Conservation (phyloP, 2,888 invertebrate species). For the Gari tellinella region DNA sequence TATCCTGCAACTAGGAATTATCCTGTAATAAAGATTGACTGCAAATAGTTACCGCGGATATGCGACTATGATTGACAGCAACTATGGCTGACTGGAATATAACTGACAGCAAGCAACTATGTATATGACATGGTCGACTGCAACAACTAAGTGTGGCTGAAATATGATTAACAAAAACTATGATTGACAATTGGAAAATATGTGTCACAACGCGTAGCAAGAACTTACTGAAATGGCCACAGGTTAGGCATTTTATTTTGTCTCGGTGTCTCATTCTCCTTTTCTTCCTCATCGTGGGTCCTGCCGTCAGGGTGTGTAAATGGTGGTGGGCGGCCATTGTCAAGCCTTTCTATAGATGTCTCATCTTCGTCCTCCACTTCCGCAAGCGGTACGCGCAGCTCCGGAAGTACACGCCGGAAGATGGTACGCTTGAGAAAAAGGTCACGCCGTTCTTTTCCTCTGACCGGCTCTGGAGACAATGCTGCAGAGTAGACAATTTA, state of each 20-base stretch:
- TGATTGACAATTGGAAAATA: too few relatives aligned
- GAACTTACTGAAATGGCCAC: slow-evolving; percentile 51
- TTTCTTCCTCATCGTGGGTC: not conserved
- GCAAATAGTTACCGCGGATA: too few relatives aligned
- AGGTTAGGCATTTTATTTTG: slow-evolving; percentile 42
- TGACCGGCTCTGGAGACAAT: slow-evolving; percentile 45
- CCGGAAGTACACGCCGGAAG: slow-evolving; percentile 66
- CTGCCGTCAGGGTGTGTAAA: slow-evolving; percentile 50
- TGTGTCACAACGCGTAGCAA: too few relatives aligned
- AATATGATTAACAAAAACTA: too few relatives aligned
- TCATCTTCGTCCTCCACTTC: slow-evolving; percentile 38
- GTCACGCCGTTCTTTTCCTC: slow-evolving; percentile 64
- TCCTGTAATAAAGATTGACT: too few relatives aligned
- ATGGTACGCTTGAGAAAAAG: slow-evolving; percentile 54
- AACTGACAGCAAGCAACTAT: too few relatives aligned
- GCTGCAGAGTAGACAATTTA: not conserved
- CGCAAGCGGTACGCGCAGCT: slow-evolving; percentile 63
- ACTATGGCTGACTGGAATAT: too few relatives aligned
- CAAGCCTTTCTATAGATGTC: slow-evolving; percentile 42
- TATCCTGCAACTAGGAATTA: too few relatives aligned
- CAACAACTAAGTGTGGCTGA: too few relatives aligned
- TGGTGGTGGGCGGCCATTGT: slow-evolving; percentile 58
- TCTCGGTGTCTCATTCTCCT: slow-evolving; percentile 1
- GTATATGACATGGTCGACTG: too few relatives aligned
- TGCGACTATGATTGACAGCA: too few relatives aligned